A percentile compares a stretch with the other conserved stretches of the same genome.
These are phyloP conservation scores for Temnothorax unifasciatus DNA, from an alignment of 2,888 invertebrate genomes.

Conservation along the genomic window DNA sequence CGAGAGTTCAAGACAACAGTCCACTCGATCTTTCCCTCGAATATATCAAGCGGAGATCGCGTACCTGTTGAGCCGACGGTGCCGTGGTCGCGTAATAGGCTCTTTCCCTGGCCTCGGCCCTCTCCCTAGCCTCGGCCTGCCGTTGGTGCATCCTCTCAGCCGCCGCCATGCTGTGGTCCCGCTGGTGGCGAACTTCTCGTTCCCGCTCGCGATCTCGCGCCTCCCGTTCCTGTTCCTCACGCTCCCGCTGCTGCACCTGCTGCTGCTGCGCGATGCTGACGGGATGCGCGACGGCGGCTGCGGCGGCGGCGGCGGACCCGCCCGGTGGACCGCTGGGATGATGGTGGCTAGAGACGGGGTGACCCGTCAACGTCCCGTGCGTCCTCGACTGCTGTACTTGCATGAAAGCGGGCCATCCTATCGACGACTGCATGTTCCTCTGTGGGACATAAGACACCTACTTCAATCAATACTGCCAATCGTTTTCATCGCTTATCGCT, in stretches of 20 bases:
- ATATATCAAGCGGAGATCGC: background rate
- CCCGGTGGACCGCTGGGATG: conserved; percentile 79
- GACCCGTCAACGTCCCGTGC: conserved; percentile 78
- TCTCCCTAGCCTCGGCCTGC: conserved; percentile 63
- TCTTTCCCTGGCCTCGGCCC: conserved; percentile 86
- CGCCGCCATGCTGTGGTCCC: conserved; percentile 62
- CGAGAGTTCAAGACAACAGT: background rate
- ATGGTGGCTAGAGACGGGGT: conserved; percentile 75
- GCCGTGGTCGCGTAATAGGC: conserved; percentile 87
- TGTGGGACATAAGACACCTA: conserved; percentile 85
- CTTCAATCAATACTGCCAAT: conserved; percentile 84
- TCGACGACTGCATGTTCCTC: conserved; percentile 84
- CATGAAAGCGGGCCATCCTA: conserved; percentile 83
- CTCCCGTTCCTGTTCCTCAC: conserved; percentile 79
- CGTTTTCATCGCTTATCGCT: conserved; percentile 49
- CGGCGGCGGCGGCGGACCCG: conserved; percentile 61
- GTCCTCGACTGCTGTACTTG: conserved; percentile 82
- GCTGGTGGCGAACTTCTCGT: conserved; percentile 58
- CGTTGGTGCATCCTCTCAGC: conserved; percentile 84
- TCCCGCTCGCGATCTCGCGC: conserved; percentile 67
- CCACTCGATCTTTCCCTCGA: too few relatives aligned
- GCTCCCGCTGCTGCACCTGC: conserved; percentile 76
- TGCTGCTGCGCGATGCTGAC: conserved; percentile 81
- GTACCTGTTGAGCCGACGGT: conserved; percentile 83
- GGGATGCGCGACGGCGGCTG: conserved; percentile 73